Evolutionary conservation across 2,888 invertebrate species (phyloP), one percentile per base, ranked within the genome.

Genomic region (Aromia moschata): DNA sequence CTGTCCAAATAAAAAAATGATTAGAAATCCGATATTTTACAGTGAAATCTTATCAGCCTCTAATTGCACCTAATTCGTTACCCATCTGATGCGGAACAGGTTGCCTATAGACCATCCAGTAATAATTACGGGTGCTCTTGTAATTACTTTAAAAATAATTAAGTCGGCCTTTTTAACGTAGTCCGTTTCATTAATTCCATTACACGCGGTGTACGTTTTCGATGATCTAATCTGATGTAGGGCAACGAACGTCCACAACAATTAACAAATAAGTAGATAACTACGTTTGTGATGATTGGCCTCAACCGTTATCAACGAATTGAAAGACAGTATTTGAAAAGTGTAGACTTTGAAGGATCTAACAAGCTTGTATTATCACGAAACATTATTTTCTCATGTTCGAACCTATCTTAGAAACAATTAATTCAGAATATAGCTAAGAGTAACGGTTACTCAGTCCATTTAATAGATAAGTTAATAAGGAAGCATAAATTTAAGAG

Each of bases 101-200:
- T 33, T 33, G 33, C 11, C 3, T 5, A 33, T 33, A 33, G 10
- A 25, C 25, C 3, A 25, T 25, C 25, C 7, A 3, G 25, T 2
- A 7, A 33, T 33, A 33, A 33, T n/a, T 33, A 33, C n/a, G 25
- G 25, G 25, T 25, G 7, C 25, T 3, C 25, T 16, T 18, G 7
- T 44, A 44, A 44, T 17, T 5, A 44, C 16, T 11, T 44, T 25
- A 12, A n/a, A 44, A 44, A 44, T 44, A 44, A 44, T 3, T 41
- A 41, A 41, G 18, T 11, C 11, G 14, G 44, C 2, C 5, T 44
- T n/a, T n/a, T 44, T 14, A 44, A 44, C 17, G 11, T 20, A 25
- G 43, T n/a, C 5, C 43, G 18, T 20, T 43, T 18, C 43, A 9
- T 20, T 10, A 18, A 43, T 43, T 43, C 18, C 18, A 43, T 43